A percentile compares a stretch with the other conserved stretches of the same genome.
These are phyloP conservation scores for Anodontia alba DNA, from an alignment of 2,888 invertebrate genomes.

Conservation along the genomic window DNA sequence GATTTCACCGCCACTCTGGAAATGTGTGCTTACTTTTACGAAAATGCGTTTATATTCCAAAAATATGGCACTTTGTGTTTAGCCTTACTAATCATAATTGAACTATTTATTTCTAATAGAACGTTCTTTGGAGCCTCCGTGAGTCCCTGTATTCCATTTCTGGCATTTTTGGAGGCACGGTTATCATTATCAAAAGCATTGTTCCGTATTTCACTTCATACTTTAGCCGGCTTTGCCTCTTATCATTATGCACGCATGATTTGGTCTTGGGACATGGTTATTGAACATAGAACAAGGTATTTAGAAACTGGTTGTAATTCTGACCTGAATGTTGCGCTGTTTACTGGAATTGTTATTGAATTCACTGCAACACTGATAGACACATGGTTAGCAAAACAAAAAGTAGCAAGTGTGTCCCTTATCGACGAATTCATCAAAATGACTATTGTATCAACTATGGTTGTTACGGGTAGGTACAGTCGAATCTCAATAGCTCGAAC, in stretches of 20 bases:
- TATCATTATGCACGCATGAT: slow-evolving; percentile 70
- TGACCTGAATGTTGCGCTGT: slow-evolving; percentile 69
- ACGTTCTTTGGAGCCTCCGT: slow-evolving; percentile 72
- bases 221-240: slow-evolving; percentile 71
- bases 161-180: slow-evolving; percentile 53
- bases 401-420: slow-evolving; percentile 49
- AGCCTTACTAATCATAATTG: slow-evolving; percentile 63
- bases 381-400: slow-evolving; percentile 73
- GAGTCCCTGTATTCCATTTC: slow-evolving; percentile 71
- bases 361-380: slow-evolving; percentile 68
- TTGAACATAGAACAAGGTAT: slow-evolving; percentile 71
- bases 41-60: slow-evolving; percentile 73
- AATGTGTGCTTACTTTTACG: slow-evolving; percentile 75
- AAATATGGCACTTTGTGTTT: slow-evolving; percentile 70
- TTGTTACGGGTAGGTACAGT: slow-evolving; percentile 69
- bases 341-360: slow-evolving; percentile 68
- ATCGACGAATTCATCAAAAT: slow-evolving; percentile 72
- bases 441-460: slow-evolving; percentile 68
- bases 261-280: slow-evolving; percentile 73
- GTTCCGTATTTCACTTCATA: slow-evolving; percentile 62
- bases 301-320: slow-evolving; percentile 64
- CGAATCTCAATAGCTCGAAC: no score
- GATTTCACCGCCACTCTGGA: slow-evolving; percentile 75
- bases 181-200: slow-evolving; percentile 50
- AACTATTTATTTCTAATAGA: slow-evolving; percentile 67